These are phyloP conservation scores for Hypena proboscidalis DNA, from an alignment of 2,888 invertebrate species.

Conservation along the genomic window DNA sequence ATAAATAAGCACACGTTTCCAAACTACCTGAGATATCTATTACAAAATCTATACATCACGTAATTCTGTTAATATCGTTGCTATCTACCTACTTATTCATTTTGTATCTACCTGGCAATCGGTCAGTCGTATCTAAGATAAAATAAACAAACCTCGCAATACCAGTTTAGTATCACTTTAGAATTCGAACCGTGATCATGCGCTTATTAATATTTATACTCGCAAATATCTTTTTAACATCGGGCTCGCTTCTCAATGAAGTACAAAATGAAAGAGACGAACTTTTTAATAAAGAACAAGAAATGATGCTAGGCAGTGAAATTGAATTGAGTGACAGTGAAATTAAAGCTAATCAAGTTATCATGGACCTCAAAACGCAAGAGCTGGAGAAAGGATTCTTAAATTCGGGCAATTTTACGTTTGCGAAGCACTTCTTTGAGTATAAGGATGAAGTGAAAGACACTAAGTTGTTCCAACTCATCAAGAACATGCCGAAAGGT, in stretches of 20 bases:
- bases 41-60: too few species aligned
- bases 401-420: slow-evolving; percentile 74
- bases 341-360: slow-evolving; percentile 80
- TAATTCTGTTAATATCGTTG: too few species aligned
- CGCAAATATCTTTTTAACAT: slow-evolving; percentile 21
- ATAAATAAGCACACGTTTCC: too few species aligned
- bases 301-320: slow-evolving; percentile 80
- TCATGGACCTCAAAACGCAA: slow-evolving; percentile 83
- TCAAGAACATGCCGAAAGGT: slow-evolving; percentile 91
- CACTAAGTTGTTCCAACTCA: slow-evolving; percentile 87
- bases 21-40: too few species aligned
- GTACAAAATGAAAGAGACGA: slow-evolving; percentile 61
- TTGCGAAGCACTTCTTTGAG: slow-evolving; percentile 88
- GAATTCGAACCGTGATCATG: slow-evolving; percentile 3
- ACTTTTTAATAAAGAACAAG: slow-evolving; percentile 78
- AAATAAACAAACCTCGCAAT: too few species aligned
- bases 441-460: slow-evolving; percentile 85
- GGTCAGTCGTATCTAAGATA: too few species aligned
- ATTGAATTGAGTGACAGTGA: slow-evolving; percentile 81
- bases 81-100: background rate
- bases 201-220: slow-evolving; percentile 27
- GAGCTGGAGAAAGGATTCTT: slow-evolving; percentile 78
- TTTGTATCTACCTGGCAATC: slow-evolving; percentile 3
- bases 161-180: slow-evolving; percentile 4
- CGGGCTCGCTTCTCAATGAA: slow-evolving; percentile 30